Conservation (phyloP, 2,888 invertebrate genomes). For the Bibio marci region DNA sequence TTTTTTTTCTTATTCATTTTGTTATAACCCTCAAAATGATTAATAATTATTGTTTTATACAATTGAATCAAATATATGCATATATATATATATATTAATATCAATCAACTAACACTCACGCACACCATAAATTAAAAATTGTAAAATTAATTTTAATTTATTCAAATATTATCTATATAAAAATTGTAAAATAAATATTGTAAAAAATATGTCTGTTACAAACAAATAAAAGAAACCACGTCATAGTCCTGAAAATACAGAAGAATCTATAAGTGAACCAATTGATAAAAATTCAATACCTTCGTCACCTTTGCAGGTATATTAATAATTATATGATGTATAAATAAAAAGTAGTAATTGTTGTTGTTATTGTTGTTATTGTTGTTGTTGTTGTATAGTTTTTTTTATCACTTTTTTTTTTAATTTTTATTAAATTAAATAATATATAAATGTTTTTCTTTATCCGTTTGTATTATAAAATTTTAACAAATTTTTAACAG, state of each 20-base stretch:
- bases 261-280: conserved; percentile 20
- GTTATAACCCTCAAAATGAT: too few relatives aligned
- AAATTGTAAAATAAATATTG: too few relatives aligned
- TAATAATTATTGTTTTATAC: too few relatives aligned
- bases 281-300: conserved; percentile 17
- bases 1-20: not conserved
- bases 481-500: conserved; percentile 10
- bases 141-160: too few relatives aligned
- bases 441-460: too few relatives aligned
- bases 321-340: conserved; percentile 1
- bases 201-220: too few relatives aligned
- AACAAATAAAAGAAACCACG: conserved; percentile 24
- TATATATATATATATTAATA: too few relatives aligned
- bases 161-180: too few relatives aligned
- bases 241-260: conserved; percentile 29
- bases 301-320: conserved; percentile 27
- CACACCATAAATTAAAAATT: too few relatives aligned
- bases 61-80: too few relatives aligned
- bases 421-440: not conserved
- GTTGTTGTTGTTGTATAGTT: not conserved
- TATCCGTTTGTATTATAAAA: too few relatives aligned
- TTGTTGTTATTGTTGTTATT: not conserved
- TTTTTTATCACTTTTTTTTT: not conserved
- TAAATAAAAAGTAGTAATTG: not conserved
- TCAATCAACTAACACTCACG: too few relatives aligned